Conservation (phyloP, 1,140 invertebrate species). For the Drosophila eugracilis region DNA sequence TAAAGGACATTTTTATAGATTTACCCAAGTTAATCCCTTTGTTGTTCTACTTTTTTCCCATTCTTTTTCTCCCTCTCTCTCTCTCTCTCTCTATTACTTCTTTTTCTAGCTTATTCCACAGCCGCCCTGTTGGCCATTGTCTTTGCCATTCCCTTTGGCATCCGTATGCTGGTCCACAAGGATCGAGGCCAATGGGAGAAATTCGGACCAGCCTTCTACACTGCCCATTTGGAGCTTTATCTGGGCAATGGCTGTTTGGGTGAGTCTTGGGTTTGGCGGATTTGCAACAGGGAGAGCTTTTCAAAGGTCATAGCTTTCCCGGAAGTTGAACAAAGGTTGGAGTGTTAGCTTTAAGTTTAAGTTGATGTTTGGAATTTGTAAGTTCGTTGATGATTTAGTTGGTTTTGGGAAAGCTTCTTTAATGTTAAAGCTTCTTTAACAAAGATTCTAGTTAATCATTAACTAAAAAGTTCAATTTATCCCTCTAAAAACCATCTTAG, state of each 20-base stretch:
- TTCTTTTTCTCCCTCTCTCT: not conserved
- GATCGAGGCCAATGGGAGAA: constrained; percentile 88
- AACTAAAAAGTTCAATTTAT: no score
- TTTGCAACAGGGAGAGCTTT: constrained; percentile 6
- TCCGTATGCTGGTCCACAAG: constrained; percentile 88
- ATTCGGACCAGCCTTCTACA: constrained; percentile 89
- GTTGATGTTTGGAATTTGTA: no score
- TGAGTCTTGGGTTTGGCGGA: constrained; percentile 73
- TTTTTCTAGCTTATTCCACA: constrained; percentile 89
- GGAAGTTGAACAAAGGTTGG: not conserved
- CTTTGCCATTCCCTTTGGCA: constrained; percentile 90
- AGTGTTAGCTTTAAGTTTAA: not conserved
- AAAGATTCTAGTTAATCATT: no score
- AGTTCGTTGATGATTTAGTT: no score
- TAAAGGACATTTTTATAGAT: constrained; percentile 58
- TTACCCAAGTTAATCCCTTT: constrained; percentile 19
- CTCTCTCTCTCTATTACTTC: not conserved
- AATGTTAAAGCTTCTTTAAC: no score
- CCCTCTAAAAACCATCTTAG: no score
- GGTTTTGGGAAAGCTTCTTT: no score
- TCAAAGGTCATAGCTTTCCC: not conserved
- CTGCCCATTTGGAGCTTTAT: constrained; percentile 90
- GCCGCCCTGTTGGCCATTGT: constrained; percentile 89
- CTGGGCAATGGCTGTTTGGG: constrained; percentile 90
- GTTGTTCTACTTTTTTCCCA: not conserved